Evolutionary conservation across 2,797 vertebrate species (phyloP), one percentile per base, ranked within the genome.

Genomic region (Scarus forsteni): DNA sequence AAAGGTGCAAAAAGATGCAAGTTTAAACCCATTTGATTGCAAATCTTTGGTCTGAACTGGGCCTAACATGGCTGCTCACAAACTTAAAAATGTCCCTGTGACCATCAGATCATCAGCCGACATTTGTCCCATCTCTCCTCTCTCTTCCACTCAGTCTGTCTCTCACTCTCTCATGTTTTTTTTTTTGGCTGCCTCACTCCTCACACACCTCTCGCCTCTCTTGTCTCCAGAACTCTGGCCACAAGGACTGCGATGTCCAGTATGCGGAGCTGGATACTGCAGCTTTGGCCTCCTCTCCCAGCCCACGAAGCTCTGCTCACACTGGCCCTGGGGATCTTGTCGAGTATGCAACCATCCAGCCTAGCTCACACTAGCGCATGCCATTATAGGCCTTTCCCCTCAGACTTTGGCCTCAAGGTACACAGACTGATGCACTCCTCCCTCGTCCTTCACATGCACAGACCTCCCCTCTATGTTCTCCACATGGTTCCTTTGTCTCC

Each of bases 191-290:
- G 75, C 64, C 81, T n/a, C 89, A 86, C 92, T 93, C 92, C 93
- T 94, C 93, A 93, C 90, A 89, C 88, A 79, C 90, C 84, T 83
- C 77, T 92, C 81, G 42, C 92, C 92, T 94, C 91, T 95, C 93
- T 94, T 92, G 89, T 94, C 94, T 95, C 93, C 93, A 98, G 97
- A 95, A 91, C 85, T 93, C 95, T 91, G 94, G 90, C 93, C 94
- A 94, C 93, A 96, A 92, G 94, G 96, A 97, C 93, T 93, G 93
- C 84, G 95, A 97, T 81, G 91, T 97, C 92, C 96, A 97, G 93
- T 98, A 97, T 73, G 96, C 97, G 77, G 96, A 99, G 93, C 95
- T 98, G 96, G 97, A 99, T 93, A 96, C 96, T 70, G 94, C 96
- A 76, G 95, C 96, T 93, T 95, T 98, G 95, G 94, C 95, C 89